Conservation (phyloP, 1,140 invertebrate genomes). For the Octopus bimaculoides region DNA sequence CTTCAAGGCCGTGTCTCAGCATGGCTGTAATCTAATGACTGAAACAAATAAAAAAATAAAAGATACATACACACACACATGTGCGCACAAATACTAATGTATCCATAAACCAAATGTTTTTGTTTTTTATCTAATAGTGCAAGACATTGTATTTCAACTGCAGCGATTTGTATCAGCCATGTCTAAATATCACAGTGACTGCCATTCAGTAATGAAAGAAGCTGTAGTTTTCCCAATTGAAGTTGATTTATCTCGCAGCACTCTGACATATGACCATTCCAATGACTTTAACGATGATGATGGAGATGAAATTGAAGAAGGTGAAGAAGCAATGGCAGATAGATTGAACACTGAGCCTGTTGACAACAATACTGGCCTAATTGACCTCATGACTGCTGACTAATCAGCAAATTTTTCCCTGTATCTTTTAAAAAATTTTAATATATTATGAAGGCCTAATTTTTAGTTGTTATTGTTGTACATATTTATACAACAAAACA, state of each 20-base stretch:
- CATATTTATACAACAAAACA: too few relatives aligned
- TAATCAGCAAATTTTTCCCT: background rate
- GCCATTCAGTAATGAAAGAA: slow-evolving; percentile 66
- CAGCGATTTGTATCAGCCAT: slow-evolving; percentile 77
- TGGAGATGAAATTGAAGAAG: slow-evolving; percentile 51
- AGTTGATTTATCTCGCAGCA: slow-evolving; percentile 87
- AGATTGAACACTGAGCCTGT: background rate
- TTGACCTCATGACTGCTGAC: background rate
- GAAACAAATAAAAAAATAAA: too few relatives aligned
- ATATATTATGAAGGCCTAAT: too few relatives aligned
- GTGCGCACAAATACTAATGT: too few relatives aligned
- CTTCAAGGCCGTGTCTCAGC: too few relatives aligned
- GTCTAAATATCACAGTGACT: slow-evolving; percentile 70
- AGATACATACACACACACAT: too few relatives aligned
- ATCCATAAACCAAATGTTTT: too few relatives aligned
- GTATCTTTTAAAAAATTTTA: too few relatives aligned
- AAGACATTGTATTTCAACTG: slow-evolving; percentile 84
- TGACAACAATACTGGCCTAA: background rate
- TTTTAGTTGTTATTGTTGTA: too few relatives aligned
- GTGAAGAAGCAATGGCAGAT: background rate
- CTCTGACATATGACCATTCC: slow-evolving; percentile 66
- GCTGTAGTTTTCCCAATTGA: slow-evolving; percentile 91
- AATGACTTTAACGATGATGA: slow-evolving; percentile 52
- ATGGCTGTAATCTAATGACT: too few relatives aligned
- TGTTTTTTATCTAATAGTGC: slow-evolving; percentile 66